Percentiles rank a stretch among this genome's conserved stretches.
phyloP scores from a whole-genome alignment of 1,140 invertebrate species.

The Myzus persicae region DNA sequence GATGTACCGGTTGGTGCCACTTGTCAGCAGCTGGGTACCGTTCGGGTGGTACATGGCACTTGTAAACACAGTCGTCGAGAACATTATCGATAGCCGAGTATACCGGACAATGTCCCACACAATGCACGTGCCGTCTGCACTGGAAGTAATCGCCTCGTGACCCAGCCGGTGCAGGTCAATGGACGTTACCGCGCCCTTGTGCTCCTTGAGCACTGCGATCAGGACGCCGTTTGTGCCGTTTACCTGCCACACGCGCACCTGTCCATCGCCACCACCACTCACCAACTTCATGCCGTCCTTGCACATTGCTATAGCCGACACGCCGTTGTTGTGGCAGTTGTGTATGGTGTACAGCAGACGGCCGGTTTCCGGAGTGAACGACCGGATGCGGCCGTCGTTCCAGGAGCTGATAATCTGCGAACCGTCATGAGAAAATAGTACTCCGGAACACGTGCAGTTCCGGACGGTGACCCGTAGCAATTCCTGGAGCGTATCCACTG shows the following conservation, averaged over 20 bases:
- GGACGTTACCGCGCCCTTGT: constrained; percentile 84
- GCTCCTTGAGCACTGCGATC: constrained; percentile 81
- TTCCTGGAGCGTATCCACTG: constrained; percentile 76
- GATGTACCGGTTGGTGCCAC: constrained; percentile 86
- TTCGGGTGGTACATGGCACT: constrained; percentile 79
- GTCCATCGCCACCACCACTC: constrained; percentile 89
- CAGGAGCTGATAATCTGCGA: constrained; percentile 72
- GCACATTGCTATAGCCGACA: constrained; percentile 79
- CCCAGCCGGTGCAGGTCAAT: constrained; percentile 79
- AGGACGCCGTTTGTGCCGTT: constrained; percentile 71
- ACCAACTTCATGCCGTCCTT: constrained; percentile 75
- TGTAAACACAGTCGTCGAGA: constrained; percentile 88
- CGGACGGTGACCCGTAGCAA: constrained; percentile 81
- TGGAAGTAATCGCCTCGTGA: constrained; percentile 83
- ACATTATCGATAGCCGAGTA: constrained; percentile 79
- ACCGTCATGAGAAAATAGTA: constrained; percentile 81
- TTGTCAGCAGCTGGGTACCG: constrained; percentile 83
- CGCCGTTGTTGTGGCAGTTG: constrained; percentile 87
- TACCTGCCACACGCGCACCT: constrained; percentile 78
- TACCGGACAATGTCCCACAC: constrained; percentile 81
- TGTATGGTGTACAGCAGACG: constrained; percentile 79
- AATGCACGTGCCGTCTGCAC: constrained; percentile 88
- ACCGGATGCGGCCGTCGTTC: constrained; percentile 87
- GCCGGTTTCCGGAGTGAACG: constrained; percentile 84
- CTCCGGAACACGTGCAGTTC: constrained; percentile 83